phyloP scores from a whole-genome alignment of 2,113 vertebrate species.

The Ondatra zibethicus region DNA sequence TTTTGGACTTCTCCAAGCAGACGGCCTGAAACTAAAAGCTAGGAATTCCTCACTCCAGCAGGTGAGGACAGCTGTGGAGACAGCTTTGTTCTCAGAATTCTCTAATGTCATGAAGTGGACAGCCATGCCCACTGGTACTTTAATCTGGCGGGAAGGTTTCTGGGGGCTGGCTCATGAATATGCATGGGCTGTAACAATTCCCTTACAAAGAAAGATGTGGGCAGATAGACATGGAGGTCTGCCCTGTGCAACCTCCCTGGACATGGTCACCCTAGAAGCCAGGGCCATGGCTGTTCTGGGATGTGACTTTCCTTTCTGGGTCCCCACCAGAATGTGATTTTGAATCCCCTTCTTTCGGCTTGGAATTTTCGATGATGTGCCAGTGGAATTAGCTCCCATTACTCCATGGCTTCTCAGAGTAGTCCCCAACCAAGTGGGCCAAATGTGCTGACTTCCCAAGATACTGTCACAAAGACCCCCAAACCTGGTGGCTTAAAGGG shows the following conservation, averaged over 20 bases:
- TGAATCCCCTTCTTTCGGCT: not conserved
- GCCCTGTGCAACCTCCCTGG: not conserved
- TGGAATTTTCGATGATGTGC: not conserved
- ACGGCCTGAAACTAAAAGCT: not conserved
- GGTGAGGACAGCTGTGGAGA: not conserved
- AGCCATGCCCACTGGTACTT: not conserved
- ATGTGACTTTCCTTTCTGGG: fast-evolving
- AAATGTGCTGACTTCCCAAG: fast-evolving
- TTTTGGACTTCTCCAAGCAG: fast-evolving
- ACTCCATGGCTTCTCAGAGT: fast-evolving
- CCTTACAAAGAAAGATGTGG: not conserved
- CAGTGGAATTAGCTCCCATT: fast-evolving
- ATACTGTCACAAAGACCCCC: fast-evolving
- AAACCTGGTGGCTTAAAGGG: fast-evolving
- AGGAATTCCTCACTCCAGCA: fast-evolving
- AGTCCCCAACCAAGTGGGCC: fast-evolving
- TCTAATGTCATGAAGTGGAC: not conserved
- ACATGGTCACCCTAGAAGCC: fast-evolving
- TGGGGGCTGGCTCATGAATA: not conserved
- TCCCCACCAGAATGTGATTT: fast-evolving
- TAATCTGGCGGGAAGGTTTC: not conserved
- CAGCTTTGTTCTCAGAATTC: not conserved
- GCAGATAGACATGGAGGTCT: fast-evolving
- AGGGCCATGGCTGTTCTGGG: fast-evolving
- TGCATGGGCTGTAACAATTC: not conserved